Evolutionary conservation across 2,888 invertebrate species (phyloP).

Genomic region (Cryptus viduatorius): DNA sequence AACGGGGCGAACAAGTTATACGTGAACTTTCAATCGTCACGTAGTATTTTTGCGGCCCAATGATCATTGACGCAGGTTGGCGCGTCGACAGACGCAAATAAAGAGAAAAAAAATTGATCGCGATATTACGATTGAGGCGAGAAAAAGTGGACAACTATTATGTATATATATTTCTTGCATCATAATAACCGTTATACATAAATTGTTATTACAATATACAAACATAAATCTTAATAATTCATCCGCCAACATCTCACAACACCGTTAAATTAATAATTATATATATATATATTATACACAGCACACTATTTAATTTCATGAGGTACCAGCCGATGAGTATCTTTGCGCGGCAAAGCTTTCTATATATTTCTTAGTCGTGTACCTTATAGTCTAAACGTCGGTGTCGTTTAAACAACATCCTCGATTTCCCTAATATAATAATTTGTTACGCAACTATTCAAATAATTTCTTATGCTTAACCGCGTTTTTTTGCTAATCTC

Average conservation of each 20-base stretch:
- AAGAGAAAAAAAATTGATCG: neutral
- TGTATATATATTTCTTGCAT: slow-evolving; percentile 78
- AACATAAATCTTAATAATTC: slow-evolving; percentile 81
- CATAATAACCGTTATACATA: slow-evolving; percentile 81
- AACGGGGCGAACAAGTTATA: neutral
- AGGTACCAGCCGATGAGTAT: slow-evolving; percentile 50
- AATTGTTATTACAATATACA: slow-evolving; percentile 83
- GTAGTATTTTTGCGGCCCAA: neutral
- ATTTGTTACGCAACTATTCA: slow-evolving; percentile 47
- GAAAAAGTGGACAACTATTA: slow-evolving; percentile 77
- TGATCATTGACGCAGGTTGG: neutral
- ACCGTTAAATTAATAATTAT: slow-evolving; percentile 56
- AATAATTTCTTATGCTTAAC: slow-evolving; percentile 12
- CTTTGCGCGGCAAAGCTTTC: slow-evolving; percentile 31
- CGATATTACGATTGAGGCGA: slow-evolving; percentile 16
- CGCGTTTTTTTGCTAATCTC: neutral
- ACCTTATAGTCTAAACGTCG: slow-evolving; percentile 3
- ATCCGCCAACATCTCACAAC: slow-evolving; percentile 78
- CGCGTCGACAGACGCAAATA: neutral
- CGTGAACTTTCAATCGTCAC: neutral
- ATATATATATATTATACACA: slow-evolving; percentile 29
- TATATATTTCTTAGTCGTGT: slow-evolving; percentile 24
- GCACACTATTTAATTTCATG: slow-evolving; percentile 40
- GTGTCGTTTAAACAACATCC: slow-evolving; percentile 30
- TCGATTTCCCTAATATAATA: slow-evolving; percentile 43